Evolutionary conservation across 1,140 invertebrate genomes (phyloP).

Genomic region (Pseudomyrmex gracilis): DNA sequence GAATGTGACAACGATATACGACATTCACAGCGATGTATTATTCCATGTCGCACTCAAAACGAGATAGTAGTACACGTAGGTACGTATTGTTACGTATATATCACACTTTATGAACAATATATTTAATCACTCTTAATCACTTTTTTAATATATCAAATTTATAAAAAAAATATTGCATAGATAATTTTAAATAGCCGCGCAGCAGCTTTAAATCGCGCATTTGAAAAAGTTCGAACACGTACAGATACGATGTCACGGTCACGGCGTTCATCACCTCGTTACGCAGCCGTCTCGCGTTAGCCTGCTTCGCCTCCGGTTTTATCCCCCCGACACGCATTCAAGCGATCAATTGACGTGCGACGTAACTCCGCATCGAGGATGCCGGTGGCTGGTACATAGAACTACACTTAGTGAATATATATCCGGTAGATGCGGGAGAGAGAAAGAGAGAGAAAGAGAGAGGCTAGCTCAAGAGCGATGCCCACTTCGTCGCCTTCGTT

Average conservation of each 20-base stretch:
- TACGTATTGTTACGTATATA: no score
- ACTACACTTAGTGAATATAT: slow-evolving; percentile 82
- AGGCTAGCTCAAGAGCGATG: slow-evolving; percentile 64
- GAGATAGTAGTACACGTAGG: neutral
- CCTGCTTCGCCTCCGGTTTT: slow-evolving; percentile 61
- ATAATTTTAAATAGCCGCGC: no score
- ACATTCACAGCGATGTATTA: slow-evolving; percentile 1
- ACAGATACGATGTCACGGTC: slow-evolving; percentile 1
- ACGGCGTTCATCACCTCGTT: slow-evolving; percentile 34
- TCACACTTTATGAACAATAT: neutral
- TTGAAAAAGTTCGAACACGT: neutral
- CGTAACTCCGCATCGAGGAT: slow-evolving; percentile 77
- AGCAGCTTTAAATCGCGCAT: neutral
- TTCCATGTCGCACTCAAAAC: neutral
- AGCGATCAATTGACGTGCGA: slow-evolving; percentile 77
- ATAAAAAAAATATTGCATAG: no score
- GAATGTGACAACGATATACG: slow-evolving; percentile 4
- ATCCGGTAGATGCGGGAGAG: slow-evolving; percentile 64
- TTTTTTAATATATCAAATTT: slow-evolving; percentile 7
- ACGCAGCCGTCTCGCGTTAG: slow-evolving; percentile 44
- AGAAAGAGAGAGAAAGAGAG: slow-evolving; percentile 24
- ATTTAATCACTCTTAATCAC: neutral
- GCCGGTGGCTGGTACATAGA: slow-evolving; percentile 79
- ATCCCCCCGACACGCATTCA: slow-evolving; percentile 65
- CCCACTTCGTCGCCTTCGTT: slow-evolving; percentile 62